Evolutionary conservation across 2,113 vertebrate species (phyloP), one percentile per base, ranked within the genome.

Genomic region (Clarias gariepinus): DNA sequence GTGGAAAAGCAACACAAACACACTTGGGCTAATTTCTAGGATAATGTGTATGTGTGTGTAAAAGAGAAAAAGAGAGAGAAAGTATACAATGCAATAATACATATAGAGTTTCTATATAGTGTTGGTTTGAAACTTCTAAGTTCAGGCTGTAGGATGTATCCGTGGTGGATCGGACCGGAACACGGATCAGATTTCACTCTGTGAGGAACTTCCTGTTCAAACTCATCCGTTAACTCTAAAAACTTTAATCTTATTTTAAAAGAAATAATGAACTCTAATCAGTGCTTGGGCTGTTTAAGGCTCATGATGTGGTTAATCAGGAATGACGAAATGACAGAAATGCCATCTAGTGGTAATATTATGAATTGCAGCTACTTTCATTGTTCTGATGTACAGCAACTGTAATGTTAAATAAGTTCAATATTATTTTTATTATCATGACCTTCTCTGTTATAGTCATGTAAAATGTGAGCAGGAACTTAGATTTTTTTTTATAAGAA

Each of bases 1-100:
- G 30, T 47, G 60, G 28, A 47, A 81, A 63, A 81, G 80, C 80
- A 81, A 81, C 80, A 81, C 80, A 64, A 81, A 63, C 80, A 79
- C 55, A 58, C n/a, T 0, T 19, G 5, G 13, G 55, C 52, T 79
- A 19, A 58, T 79, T 7, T 58, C n/a, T 2, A 30, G 13, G 18
- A 6, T 6, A 47, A 47, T 58, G n/a, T 77, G 74, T 77, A 36
- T 76, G 23, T 78, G 47, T 28, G 47, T 53, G 74, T 28, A 8
- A 6, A 12, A 16, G 41, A 41, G 41, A 41, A 6, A 47, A 0
- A 47, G 47, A 47, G 47, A 47, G 47, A 47, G 47, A 47, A 7
- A 47, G 47, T 8, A 7, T 8, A 7, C 6, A 7, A 47, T 47
- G 47, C 8, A 47, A 47, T 47, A 47, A 47, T 47, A 47, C 47